A percentile compares a stretch with the other conserved stretches of the same genome.
phyloP scores from a whole-genome alignment of 2,797 vertebrate species.

The Zalophus californianus region DNA sequence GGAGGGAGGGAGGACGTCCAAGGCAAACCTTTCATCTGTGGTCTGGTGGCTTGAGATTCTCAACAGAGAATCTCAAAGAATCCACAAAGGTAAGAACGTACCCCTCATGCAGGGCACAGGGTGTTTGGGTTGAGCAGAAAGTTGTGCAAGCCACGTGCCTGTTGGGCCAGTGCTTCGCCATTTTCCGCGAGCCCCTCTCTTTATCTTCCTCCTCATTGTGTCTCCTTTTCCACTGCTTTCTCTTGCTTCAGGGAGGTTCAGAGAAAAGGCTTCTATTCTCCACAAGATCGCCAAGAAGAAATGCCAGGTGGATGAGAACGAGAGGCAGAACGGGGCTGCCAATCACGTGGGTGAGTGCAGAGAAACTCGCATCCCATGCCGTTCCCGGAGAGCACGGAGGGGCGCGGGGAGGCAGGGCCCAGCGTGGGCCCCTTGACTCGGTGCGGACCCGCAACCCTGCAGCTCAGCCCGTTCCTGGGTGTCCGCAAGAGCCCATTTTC shows the following conservation, averaged over 20 bases:
- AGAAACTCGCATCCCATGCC: too few species aligned
- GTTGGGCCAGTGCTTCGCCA: neutral
- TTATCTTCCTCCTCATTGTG: conserved; percentile 36
- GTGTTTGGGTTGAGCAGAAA: neutral
- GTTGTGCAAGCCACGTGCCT: neutral
- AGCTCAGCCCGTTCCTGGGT: neutral
- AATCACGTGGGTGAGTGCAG: conserved; percentile 92
- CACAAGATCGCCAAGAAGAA: conserved; percentile 99
- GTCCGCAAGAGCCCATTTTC: neutral
- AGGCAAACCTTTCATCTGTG: neutral
- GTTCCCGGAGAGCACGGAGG: neutral
- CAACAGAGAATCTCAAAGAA: conserved; percentile 7
- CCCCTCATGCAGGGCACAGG: neutral
- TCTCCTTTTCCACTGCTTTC: conserved; percentile 71
- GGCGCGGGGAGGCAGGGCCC: neutral
- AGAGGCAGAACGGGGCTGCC: conserved; percentile 94
- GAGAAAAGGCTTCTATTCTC: conserved; percentile 98
- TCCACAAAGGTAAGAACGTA: conserved; percentile 55
- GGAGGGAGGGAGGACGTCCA: neutral
- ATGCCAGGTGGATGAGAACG: conserved; percentile 96
- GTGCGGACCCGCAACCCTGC: neutral
- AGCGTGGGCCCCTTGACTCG: neutral
- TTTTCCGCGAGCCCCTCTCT: neutral
- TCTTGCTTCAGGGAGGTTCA: conserved; percentile 94
- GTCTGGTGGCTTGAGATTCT: conserved; percentile 12